These are phyloP conservation scores for Sardinella longiceps DNA, from an alignment of 2,797 vertebrate genomes.

Conservation along the genomic window DNA sequence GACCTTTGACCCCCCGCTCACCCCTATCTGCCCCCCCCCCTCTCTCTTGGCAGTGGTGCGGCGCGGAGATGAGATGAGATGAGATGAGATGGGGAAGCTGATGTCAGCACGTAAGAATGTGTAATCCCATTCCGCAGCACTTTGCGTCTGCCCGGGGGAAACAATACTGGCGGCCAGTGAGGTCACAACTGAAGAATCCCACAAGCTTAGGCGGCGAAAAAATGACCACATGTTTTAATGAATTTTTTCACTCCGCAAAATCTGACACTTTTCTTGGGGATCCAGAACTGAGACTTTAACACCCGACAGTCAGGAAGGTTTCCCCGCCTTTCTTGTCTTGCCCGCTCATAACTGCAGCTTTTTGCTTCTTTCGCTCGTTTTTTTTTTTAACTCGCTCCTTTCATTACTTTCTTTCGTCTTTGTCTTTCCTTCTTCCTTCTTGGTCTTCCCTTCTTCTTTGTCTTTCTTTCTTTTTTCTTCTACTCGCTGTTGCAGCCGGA, in stretches of 20 bases:
- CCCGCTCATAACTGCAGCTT: background rate
- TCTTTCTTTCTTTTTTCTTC: slow-evolving; percentile 37
- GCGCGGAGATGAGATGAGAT: too few relatives aligned
- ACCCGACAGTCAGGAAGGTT: slow-evolving; percentile 19
- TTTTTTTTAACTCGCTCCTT: slow-evolving; percentile 47
- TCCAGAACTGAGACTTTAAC: slow-evolving; percentile 54
- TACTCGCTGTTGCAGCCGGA: background rate
- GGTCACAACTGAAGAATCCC: slow-evolving; percentile 74
- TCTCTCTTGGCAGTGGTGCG: slow-evolving; percentile 50
- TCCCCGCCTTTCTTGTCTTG: slow-evolving; percentile 36
- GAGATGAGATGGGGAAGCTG: slow-evolving; percentile 71
- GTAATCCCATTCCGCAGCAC: slow-evolving; percentile 73
- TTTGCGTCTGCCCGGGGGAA: slow-evolving; percentile 67
- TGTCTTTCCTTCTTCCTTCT: too few relatives aligned
- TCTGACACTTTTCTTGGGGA: slow-evolving; percentile 65
- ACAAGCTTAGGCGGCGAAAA: slow-evolving; percentile 69
- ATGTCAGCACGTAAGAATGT: slow-evolving; percentile 77
- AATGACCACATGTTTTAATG: slow-evolving; percentile 79
- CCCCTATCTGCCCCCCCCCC: slow-evolving; percentile 66
- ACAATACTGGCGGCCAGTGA: slow-evolving; percentile 69
- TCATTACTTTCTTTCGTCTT: slow-evolving; percentile 49
- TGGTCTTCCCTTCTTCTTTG: slow-evolving; percentile 52
- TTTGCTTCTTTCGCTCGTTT: background rate
- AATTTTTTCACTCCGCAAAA: slow-evolving; percentile 72
- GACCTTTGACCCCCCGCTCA: slow-evolving; percentile 64